Evolutionary conservation across 2,113 vertebrate species (phyloP).

Genomic region (Ascaphus truei): DNA sequence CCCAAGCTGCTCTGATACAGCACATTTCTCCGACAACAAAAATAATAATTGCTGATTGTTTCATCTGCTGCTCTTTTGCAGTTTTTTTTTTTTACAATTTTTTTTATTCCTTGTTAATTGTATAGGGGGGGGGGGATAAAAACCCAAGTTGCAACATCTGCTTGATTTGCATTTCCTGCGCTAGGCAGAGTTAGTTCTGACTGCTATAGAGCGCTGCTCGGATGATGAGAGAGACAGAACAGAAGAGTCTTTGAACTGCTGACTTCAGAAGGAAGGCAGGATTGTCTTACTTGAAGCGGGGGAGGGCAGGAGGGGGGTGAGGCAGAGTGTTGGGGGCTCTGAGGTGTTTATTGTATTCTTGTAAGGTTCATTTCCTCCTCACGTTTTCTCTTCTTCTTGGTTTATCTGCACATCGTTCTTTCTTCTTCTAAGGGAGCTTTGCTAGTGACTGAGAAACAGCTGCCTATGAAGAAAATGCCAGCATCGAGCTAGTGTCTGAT

Average conservation of each 20-base stretch:
- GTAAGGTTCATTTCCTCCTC: conserved; percentile 56
- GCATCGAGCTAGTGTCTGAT: conserved; percentile 22
- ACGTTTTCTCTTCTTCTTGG: conserved; percentile 54
- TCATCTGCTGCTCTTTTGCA: conserved; percentile 54
- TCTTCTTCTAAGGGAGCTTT: conserved; percentile 52
- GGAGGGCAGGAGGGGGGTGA: conserved; percentile 34
- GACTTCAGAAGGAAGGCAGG: conserved; percentile 66
- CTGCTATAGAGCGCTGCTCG: conserved; percentile 56
- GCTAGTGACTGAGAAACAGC: not conserved
- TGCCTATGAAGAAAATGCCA: conserved; percentile 24
- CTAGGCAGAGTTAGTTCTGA: conserved; percentile 60
- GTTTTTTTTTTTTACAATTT: conserved; percentile 55
- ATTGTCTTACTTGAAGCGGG: conserved; percentile 50
- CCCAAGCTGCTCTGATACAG: conserved; percentile 33
- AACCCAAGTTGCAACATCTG: conserved; percentile 67
- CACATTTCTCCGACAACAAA: conserved; percentile 30
- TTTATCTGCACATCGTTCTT: conserved; percentile 51
- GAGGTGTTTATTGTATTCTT: conserved; percentile 47
- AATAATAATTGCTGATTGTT: conserved; percentile 35
- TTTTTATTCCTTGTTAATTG: conserved; percentile 62
- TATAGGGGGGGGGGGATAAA: conserved; percentile 30
- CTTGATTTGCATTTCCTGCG: conserved; percentile 77
- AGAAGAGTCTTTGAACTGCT: conserved; percentile 73
- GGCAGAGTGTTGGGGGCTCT: conserved; percentile 12
- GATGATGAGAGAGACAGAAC: conserved; percentile 64